Percentiles rank a stretch among this genome's conserved stretches.
Conservation (phyloP, 2,888 invertebrate species). For the Hetaerina titia region DNA sequence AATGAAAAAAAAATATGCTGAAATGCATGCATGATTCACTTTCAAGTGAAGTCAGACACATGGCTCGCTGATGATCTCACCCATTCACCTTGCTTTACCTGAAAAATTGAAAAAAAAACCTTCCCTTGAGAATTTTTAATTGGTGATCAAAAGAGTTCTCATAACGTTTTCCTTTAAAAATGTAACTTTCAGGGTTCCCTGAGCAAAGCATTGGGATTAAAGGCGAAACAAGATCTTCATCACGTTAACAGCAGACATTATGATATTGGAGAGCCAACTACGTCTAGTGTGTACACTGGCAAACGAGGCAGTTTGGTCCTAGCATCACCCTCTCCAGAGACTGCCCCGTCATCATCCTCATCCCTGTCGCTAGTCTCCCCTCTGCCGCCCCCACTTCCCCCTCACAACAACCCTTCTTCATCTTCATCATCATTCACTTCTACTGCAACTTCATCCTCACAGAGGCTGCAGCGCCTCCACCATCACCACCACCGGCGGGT, state of each 20-base stretch:
- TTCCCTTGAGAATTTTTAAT: neutral
- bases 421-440: slow-evolving; percentile 44
- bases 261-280: slow-evolving; percentile 74
- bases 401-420: slow-evolving; percentile 72
- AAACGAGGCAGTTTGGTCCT: slow-evolving; percentile 61
- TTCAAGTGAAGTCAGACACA: slow-evolving; percentile 8
- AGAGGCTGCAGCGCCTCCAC: slow-evolving; percentile 67
- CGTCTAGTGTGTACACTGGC: slow-evolving; percentile 51
- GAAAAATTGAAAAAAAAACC: neutral
- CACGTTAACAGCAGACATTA: slow-evolving; percentile 76
- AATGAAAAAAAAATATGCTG: neutral
- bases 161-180: slow-evolving; percentile 69
- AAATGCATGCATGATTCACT: slow-evolving; percentile 38
- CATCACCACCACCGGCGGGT: slow-evolving; percentile 79
- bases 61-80: neutral
- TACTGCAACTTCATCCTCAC: slow-evolving; percentile 75
- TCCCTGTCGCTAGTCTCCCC: slow-evolving; percentile 83
- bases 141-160: slow-evolving; percentile 1
- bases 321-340: slow-evolving; percentile 67
- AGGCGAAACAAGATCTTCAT: slow-evolving; percentile 76
- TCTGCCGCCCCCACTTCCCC: slow-evolving; percentile 78
- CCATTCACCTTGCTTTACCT: slow-evolving; percentile 39
- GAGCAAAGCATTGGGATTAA: slow-evolving; percentile 84
- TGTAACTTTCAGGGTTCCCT: slow-evolving; percentile 83
- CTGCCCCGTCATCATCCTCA: slow-evolving; percentile 82